A percentile compares a stretch with the other conserved stretches of the same genome.
Conservation (phyloP, 1,140 invertebrate species). For the Halyomorpha halys region DNA sequence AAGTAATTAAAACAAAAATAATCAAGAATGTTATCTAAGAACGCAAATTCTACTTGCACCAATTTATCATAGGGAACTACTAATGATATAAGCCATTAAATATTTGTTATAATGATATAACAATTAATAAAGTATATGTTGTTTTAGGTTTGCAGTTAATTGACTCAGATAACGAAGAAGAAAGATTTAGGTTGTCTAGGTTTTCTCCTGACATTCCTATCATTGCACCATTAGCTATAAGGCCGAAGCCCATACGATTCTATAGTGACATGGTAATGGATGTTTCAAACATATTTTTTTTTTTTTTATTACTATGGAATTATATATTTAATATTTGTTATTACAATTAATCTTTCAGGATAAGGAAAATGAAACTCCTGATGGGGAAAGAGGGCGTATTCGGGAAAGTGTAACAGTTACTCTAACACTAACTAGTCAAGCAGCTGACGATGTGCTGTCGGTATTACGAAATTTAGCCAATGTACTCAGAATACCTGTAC, state of each 20-base stretch:
- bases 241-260: slow-evolving; percentile 51
- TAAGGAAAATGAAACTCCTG: slow-evolving; percentile 32
- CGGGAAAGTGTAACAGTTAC: slow-evolving; percentile 76
- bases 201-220: slow-evolving; percentile 63
- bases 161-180: slow-evolving; percentile 44
- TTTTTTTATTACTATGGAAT: not conserved
- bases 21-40: too few relatives aligned
- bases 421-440: slow-evolving; percentile 75
- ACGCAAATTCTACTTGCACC: too few relatives aligned
- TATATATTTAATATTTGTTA: slow-evolving; percentile 4
- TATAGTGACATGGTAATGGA: slow-evolving; percentile 39
- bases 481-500: slow-evolving; percentile 78
- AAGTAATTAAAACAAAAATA: too few relatives aligned
- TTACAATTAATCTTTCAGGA: slow-evolving; percentile 26
- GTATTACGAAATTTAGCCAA: slow-evolving; percentile 83
- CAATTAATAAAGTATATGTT: slow-evolving; percentile 17
- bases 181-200: slow-evolving; percentile 45
- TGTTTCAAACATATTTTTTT: not conserved
- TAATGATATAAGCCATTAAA: too few relatives aligned
- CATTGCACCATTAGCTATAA: slow-evolving; percentile 59
- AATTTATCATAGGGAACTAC: too few relatives aligned
- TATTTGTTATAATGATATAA: not conserved
- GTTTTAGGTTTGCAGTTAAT: slow-evolving; percentile 49
- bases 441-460: slow-evolving; percentile 83
- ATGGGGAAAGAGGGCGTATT: slow-evolving; percentile 24